Base-by-base conservation (phyloP, 2,888 invertebrate genomes). In the Odiellus spinosus region DNA sequence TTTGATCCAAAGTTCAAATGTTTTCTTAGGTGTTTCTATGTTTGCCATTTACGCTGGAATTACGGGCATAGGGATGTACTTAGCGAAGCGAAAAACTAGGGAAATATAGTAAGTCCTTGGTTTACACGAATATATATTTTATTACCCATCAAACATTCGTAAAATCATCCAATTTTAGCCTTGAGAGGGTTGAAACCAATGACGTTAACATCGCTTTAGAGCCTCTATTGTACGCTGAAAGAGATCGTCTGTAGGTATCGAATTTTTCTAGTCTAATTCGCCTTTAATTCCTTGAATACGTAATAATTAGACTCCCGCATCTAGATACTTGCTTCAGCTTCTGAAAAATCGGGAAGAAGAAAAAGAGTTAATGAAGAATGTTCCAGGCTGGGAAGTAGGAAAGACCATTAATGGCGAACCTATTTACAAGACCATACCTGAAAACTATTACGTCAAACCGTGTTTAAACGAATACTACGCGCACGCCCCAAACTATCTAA, bases 301-400 rank as follows among this genome's bases (percentile, higher is more conserved):
- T n/a, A n/a, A n/a, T n/a, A n/a, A n/a, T n/a, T n/a, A n/a, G n/a
- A n/a, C n/a, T n/a, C n/a, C n/a, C n/a, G n/a, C n/a, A n/a, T n/a
- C n/a, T n/a, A 76, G 76, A 45, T 68, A 66, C 59, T 63, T 93
- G 62, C 85, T 81, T 60, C 83, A 87, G 59, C 59, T 84, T 34
- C 73, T 81, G 45, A 73, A 72, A 48, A 84, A 86, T 65, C 75
- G 87, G 14, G 86, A 87, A 14, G 81, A 81, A 54, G 93, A 93
- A 67, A 72, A 73, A 1, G 77, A 82, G 47, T 70, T 93, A 32
- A 95, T 95, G 93, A 77, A 77, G 55, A 76, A 90, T 65, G 84
- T 87, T 12, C 80, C 82, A 48, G 82, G 82, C 55, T 93, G 93
- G 93, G 77, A 82, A 71, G 78, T 81, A 5, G 95, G 93, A 41